These are phyloP conservation scores for Polydrusus pterygomalis DNA, from an alignment of 2,888 invertebrate species.

Conservation along the genomic window DNA sequence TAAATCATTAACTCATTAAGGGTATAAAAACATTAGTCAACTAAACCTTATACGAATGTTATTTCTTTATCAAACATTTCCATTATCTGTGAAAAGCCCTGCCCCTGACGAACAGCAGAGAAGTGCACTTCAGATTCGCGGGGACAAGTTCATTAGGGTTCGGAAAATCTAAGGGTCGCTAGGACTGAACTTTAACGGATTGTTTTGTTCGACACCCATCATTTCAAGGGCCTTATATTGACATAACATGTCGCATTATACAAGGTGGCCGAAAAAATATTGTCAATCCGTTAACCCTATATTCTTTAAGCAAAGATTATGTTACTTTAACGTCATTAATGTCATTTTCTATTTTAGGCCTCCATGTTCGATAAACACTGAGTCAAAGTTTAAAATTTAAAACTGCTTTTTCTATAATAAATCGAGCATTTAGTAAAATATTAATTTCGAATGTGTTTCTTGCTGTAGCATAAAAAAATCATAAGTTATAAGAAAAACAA, in stretches of 20 bases:
- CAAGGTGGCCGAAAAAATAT: too few relatives aligned
- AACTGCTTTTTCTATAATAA: too few relatives aligned
- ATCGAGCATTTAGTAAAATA: too few relatives aligned
- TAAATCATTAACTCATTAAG: not conserved
- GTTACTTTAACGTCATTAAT: too few relatives aligned
- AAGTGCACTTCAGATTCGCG: slow-evolving; percentile 42
- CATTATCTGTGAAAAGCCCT: slow-evolving; percentile 4
- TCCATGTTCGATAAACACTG: too few relatives aligned
- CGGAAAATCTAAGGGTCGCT: slow-evolving; percentile 38
- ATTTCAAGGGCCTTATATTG: slow-evolving; percentile 28
- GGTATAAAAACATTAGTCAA: not conserved
- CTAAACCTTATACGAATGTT: not conserved
- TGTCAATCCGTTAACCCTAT: too few relatives aligned
- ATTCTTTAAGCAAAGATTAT: too few relatives aligned
- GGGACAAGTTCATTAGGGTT: slow-evolving; percentile 49
- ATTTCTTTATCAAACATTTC: not conserved
- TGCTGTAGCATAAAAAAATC: too few relatives aligned
- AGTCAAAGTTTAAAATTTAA: too few relatives aligned
- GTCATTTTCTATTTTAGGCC: too few relatives aligned
- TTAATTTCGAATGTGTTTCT: too few relatives aligned
- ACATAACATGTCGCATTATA: not conserved
- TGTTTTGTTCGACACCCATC: slow-evolving; percentile 39
- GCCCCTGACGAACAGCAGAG: slow-evolving; percentile 3
- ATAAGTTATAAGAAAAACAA: too few relatives aligned
- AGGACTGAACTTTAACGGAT: slow-evolving; percentile 34